Conservation (phyloP, 2,113 vertebrate species). For the Hydropotes inermis region DNA sequence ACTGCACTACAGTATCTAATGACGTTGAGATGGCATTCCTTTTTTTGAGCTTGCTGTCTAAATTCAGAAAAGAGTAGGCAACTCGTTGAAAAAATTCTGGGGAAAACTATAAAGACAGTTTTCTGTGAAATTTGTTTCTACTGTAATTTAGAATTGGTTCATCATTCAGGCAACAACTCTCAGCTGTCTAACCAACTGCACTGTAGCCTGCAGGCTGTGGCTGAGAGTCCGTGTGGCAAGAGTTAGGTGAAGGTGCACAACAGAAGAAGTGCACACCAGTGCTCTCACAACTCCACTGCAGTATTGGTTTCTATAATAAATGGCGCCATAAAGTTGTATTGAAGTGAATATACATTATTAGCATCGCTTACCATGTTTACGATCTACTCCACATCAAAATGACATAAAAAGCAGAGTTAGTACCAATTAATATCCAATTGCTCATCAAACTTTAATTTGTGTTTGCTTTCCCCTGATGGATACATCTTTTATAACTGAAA, state of each 20-base stretch:
- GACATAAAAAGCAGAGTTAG: constrained; percentile 71
- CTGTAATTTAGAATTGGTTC: constrained; percentile 11
- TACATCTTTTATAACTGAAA: constrained; percentile 76
- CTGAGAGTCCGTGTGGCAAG: background rate
- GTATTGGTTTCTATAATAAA: constrained; percentile 63
- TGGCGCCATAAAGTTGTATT: constrained; percentile 54
- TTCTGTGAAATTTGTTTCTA: background rate
- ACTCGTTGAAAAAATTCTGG: background rate
- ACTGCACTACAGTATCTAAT: background rate
- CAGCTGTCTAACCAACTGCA: background rate
- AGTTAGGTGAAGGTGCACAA: background rate
- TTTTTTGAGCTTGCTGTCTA: background rate
- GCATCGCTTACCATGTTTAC: constrained; percentile 70
- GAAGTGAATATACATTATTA: constrained; percentile 66
- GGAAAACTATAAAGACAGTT: background rate
- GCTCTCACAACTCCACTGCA: background rate
- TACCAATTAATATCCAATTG: constrained; percentile 73
- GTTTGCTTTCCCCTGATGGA: constrained; percentile 66
- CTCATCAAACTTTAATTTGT: constrained; percentile 75
- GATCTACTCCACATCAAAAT: constrained; percentile 64
- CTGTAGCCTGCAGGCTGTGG: accelerated
- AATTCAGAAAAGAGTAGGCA: background rate
- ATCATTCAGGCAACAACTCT: background rate
- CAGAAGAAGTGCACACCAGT: background rate
- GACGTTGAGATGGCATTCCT: background rate